A percentile compares a stretch with the other conserved stretches of the same genome.
Conservation (phyloP, 2,888 invertebrate genomes). For the Tipula vernalis region DNA sequence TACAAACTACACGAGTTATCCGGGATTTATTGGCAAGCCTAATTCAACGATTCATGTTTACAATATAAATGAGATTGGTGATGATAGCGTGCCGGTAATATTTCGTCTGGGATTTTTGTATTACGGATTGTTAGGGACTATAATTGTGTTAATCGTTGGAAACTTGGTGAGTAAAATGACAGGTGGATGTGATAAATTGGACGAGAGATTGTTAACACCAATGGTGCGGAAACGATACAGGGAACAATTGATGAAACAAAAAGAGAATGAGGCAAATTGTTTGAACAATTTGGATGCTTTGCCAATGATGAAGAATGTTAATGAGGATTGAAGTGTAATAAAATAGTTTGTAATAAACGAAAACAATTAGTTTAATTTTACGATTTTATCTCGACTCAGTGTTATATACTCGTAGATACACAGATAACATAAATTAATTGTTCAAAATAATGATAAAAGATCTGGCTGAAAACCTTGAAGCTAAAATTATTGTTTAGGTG, state of each 20-base stretch:
- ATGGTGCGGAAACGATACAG: constrained; percentile 12
- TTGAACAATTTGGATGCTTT: background rate
- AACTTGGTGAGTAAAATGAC: constrained; percentile 49
- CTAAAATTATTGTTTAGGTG: too few relatives aligned
- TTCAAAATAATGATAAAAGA: too few relatives aligned
- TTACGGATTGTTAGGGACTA: constrained; percentile 50
- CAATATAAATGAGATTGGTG: background rate
- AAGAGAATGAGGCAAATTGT: background rate
- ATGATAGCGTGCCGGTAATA: background rate
- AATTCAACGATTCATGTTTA: background rate
- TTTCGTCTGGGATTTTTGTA: constrained; percentile 57
- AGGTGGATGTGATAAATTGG: constrained; percentile 16
- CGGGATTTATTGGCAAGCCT: background rate
- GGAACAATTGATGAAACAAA: background rate
- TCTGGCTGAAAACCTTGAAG: too few relatives aligned
- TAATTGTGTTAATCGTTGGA: constrained; percentile 45
- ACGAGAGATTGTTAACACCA: constrained; percentile 17
- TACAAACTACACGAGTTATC: background rate
- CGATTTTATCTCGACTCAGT: too few relatives aligned
- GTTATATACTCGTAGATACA: too few relatives aligned
- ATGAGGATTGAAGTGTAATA: background rate
- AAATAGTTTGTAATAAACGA: background rate
- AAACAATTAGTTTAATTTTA: too few relatives aligned
- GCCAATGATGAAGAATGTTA: background rate
- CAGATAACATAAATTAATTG: too few relatives aligned